Conservation (phyloP, 2,113 vertebrate genomes). For the Cottus gobio region DNA sequence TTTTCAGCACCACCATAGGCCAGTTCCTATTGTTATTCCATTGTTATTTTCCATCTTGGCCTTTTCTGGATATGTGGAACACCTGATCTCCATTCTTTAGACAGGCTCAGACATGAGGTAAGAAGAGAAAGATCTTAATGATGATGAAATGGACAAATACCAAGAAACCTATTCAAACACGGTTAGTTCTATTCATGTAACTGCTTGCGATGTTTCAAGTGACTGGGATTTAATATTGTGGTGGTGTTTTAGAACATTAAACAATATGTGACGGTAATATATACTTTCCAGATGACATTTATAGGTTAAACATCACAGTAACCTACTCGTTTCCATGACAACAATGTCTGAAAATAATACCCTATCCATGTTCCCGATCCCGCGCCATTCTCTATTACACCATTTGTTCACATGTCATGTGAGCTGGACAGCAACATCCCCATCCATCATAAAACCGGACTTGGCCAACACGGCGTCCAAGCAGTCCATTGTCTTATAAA, state of each 20-base stretch:
- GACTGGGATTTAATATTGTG: background rate
- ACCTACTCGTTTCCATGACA: conserved; percentile 29
- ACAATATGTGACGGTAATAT: conserved; percentile 14
- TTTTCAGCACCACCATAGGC: conserved; percentile 47
- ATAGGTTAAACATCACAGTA: conserved; percentile 12
- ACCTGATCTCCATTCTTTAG: conserved; percentile 64
- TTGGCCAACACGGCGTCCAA: conserved; percentile 7
- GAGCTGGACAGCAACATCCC: conserved; percentile 1
- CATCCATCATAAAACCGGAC: conserved; percentile 30
- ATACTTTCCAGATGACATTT: conserved; percentile 13
- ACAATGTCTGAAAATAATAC: conserved; percentile 11
- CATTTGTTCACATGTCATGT: background rate
- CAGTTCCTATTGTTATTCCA: conserved; percentile 67
- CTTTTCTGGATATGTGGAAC: conserved; percentile 63
- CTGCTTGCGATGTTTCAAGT: conserved; percentile 15
- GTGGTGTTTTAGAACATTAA: background rate
- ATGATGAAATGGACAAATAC: conserved; percentile 59
- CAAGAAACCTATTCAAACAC: conserved; percentile 37
- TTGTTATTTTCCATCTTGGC: conserved; percentile 72
- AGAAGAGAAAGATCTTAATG: conserved; percentile 66
- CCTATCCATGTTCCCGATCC: conserved; percentile 1
- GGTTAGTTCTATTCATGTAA: conserved; percentile 15
- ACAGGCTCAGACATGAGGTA: conserved; percentile 74
- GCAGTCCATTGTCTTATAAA: conserved; percentile 52
- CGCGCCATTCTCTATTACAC: background rate